phyloP scores from a whole-genome alignment of 2,888 invertebrate genomes.

The Papilio demoleus region DNA sequence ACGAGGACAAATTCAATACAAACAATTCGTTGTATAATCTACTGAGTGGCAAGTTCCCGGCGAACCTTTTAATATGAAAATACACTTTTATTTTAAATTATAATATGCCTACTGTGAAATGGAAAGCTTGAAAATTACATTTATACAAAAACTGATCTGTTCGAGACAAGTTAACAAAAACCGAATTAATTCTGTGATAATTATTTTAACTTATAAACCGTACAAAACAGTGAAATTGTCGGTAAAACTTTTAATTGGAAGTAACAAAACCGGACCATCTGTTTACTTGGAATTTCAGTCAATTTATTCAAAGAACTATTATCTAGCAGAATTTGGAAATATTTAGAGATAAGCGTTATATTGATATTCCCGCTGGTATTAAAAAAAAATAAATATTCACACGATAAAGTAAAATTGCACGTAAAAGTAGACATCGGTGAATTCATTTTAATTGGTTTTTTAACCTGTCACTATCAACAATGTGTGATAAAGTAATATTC shows the following conservation, averaged over 20 bases:
- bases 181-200: not conserved
- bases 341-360: too few species aligned
- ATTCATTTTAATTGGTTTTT: not conserved
- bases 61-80: not conserved
- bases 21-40: conserved; percentile 26
- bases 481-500: not conserved
- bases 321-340: not conserved
- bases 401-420: too few species aligned
- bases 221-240: conserved; percentile 6
- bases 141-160: too few species aligned
- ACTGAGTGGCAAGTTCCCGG: not conserved
- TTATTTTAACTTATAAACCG: conserved; percentile 12
- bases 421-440: too few species aligned
- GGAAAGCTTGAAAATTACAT: too few species aligned
- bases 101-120: too few species aligned
- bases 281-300: conserved; percentile 12
- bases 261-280: conserved; percentile 25
- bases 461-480: not conserved
- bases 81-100: not conserved
- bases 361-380: too few species aligned
- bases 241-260: conserved; percentile 27
- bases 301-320: conserved; percentile 19
- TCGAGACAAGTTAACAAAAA: too few species aligned
- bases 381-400: too few species aligned
- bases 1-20: conserved; percentile 29